Evolutionary conservation across 2,113 vertebrate species (phyloP).

Genomic region (Alethe diademata): DNA sequence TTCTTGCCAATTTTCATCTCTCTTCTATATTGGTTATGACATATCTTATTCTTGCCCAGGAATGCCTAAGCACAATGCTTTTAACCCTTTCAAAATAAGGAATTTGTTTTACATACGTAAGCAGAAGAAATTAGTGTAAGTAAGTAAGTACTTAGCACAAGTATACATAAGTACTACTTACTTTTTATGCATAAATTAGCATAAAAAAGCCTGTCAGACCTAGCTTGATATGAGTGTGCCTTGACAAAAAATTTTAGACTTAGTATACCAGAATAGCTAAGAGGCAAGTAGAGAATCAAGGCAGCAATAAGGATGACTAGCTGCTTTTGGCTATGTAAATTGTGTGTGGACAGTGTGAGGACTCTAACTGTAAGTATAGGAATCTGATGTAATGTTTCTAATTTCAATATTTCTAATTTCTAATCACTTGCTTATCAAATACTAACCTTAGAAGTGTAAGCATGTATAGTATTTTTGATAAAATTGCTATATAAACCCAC

Average conservation of each 20-base stretch:
- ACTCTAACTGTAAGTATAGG: neutral
- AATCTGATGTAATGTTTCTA: neutral
- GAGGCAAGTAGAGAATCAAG: neutral
- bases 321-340: neutral
- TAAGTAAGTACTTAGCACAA: neutral
- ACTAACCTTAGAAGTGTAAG: neutral
- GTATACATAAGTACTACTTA: neutral
- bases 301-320: neutral
- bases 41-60: neutral
- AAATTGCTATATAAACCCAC: neutral
- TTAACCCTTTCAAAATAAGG: neutral
- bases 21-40: neutral
- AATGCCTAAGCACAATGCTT: no score
- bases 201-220: neutral
- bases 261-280: neutral
- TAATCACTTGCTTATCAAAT: fast-evolving
- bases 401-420: neutral
- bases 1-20: neutral
- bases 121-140: neutral
- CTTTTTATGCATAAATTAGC: neutral
- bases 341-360: fast-evolving
- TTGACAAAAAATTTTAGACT: neutral
- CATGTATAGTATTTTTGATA: neutral
- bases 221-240: neutral
- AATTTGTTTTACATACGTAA: neutral